Base-by-base conservation (phyloP, 2,888 invertebrate species). In the Seira sanloemensis region DNA sequence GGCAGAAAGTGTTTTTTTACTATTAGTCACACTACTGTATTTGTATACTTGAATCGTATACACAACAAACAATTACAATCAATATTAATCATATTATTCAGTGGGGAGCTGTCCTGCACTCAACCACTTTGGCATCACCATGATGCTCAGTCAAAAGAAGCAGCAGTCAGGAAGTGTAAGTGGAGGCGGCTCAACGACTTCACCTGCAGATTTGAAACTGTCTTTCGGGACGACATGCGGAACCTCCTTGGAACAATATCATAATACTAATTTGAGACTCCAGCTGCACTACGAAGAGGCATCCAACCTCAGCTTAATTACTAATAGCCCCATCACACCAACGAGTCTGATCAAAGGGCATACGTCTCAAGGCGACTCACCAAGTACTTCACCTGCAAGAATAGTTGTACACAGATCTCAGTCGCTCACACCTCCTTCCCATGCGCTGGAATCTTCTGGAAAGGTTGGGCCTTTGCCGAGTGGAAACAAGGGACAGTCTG, bases 401-500 rank as follows among this genome's bases (percentile, higher is more conserved):
- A 66, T 4, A 21, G 7, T 19, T 5, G 18, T 23, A 23, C 1
- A 25, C 2, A 54, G 37, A 19, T 46, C 76, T n/a, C 37, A 65
- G 66, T 75, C 75, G 4, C 18, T 27, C 16, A 26, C 37, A 12
- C 54, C 77, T 50, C 67, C 37, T 23, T 50, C 50, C 50, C 18
- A 26, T 21, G 71, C 26, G 37, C 62, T 24, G 71, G 78, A 9
- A 67, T 50, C 50, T 18, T 46, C 54, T 37, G 24, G n/a, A 69
- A 58, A 50, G 50, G 21, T 24, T 69, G 23, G 58, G 69, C 23
- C 75, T 7, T 54, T 21, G 16, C 78, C 27, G 67, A 16, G 9
- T 58, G 72, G 50, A 19, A 85, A 24, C 66, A 78, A 84, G 81
- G 71, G 79, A 73, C 80, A 82, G n/a, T 88, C 88, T 1, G 87